These are phyloP conservation scores for Podarcis raffonei DNA, from an alignment of 2,113 vertebrate species.

Conservation along the genomic window DNA sequence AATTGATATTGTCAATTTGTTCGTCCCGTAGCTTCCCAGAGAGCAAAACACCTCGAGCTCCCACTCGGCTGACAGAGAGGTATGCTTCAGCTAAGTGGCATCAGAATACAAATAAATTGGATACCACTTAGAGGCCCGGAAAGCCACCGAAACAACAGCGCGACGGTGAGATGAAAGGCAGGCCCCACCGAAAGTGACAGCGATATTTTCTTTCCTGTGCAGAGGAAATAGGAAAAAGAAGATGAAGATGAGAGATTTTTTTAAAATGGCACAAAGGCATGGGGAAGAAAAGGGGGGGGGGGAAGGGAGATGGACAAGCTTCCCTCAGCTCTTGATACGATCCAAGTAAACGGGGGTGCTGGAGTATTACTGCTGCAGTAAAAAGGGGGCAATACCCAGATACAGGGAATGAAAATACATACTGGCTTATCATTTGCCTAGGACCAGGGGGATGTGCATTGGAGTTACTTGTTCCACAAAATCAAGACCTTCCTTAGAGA, in stretches of 20 bases:
- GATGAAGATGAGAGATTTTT: constrained; percentile 55
- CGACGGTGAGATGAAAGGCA: constrained; percentile 68
- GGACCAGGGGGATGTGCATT: neutral
- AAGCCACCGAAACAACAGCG: constrained; percentile 46
- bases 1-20: constrained; percentile 64
- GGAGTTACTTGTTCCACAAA: constrained; percentile 32
- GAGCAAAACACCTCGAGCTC: constrained; percentile 49
- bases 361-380: constrained; percentile 32
- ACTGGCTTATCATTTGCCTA: constrained; percentile 18
- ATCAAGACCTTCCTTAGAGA: constrained; percentile 43
- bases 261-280: constrained; percentile 36
- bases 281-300: neutral
- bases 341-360: constrained; percentile 52
- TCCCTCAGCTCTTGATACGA: constrained; percentile 43
- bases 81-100: constrained; percentile 58
- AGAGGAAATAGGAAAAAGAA: constrained; percentile 55
- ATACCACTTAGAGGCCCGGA: constrained; percentile 65
- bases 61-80: constrained; percentile 59
- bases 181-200: constrained; percentile 65
- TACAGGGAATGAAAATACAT: constrained; percentile 31
- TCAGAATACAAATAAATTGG: constrained; percentile 72
- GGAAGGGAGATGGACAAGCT: constrained; percentile 44
- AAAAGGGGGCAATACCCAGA: constrained; percentile 21
- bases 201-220: constrained; percentile 64
- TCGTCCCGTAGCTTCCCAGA: constrained; percentile 51